Evolutionary conservation across 1,140 invertebrate species (phyloP).

Genomic region (Drosophila kepulauana): DNA sequence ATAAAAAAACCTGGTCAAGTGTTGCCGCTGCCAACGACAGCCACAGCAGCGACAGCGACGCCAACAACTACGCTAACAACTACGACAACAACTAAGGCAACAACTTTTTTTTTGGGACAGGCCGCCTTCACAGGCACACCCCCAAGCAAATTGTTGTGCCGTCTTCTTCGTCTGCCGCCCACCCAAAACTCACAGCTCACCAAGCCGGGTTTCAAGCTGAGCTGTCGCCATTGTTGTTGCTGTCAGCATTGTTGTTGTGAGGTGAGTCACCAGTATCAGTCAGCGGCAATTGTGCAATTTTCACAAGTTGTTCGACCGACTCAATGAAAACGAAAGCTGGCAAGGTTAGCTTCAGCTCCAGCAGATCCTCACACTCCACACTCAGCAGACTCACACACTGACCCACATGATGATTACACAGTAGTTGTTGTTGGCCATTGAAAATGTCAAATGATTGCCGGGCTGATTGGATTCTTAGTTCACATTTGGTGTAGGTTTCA

Average conservation of each 20-base stretch:
- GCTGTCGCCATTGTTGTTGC: slow-evolving; percentile 21
- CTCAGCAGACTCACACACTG: slow-evolving; percentile 43
- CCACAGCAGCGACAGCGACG: neutral
- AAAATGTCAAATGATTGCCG: slow-evolving; percentile 70
- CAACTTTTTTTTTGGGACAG: slow-evolving; percentile 40
- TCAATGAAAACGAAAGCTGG: slow-evolving; percentile 67
- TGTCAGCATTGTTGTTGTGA: slow-evolving; percentile 24
- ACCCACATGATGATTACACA: slow-evolving; percentile 34
- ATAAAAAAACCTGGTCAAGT: slow-evolving; percentile 45
- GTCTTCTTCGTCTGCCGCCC: slow-evolving; percentile 30
- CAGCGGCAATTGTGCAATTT: slow-evolving; percentile 11
- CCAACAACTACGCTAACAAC: neutral
- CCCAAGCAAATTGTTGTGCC: slow-evolving; percentile 24
- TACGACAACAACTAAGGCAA: slow-evolving; percentile 11
- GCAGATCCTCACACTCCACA: slow-evolving; percentile 6
- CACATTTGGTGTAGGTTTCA: slow-evolving; percentile 60
- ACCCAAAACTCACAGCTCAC: slow-evolving; percentile 5
- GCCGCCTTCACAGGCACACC: slow-evolving; percentile 42
- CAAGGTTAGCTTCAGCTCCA: slow-evolving; percentile 60
- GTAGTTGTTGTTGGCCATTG: slow-evolving; percentile 15
- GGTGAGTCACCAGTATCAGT: slow-evolving; percentile 27
- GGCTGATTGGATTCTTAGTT: slow-evolving; percentile 58
- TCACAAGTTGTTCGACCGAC: neutral
- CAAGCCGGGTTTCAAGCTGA: slow-evolving; percentile 21
- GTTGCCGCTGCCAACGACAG: neutral